These are phyloP conservation scores for Leptopilina clavipes DNA, from an alignment of 1,140 invertebrate genomes.

Conservation along the genomic window DNA sequence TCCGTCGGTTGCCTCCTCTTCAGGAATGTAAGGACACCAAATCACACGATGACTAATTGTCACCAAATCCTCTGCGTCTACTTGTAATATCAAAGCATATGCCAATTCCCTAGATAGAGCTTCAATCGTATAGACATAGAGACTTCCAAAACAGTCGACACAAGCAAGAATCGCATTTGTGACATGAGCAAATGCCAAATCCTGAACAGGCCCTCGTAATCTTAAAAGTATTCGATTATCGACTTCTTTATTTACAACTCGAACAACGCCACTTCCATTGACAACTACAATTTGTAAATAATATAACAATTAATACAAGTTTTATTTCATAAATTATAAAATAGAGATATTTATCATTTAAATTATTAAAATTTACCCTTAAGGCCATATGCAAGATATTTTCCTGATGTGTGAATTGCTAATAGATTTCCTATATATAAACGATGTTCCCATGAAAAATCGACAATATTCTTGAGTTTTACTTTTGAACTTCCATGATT, in stretches of 20 bases:
- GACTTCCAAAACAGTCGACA: constrained; percentile 88
- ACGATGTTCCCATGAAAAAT: constrained; percentile 93
- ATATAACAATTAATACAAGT: constrained; percentile 35
- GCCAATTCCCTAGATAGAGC: constrained; percentile 77
- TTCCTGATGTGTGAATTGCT: constrained; percentile 90
- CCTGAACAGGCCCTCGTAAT: constrained; percentile 88
- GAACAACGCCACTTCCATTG: constrained; percentile 84
- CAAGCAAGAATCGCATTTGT: constrained; percentile 87
- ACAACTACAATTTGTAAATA: constrained; percentile 68
- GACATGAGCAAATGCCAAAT: constrained; percentile 91
- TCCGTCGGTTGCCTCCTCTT: constrained; percentile 76
- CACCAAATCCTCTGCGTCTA: constrained; percentile 67
- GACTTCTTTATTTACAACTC: constrained; percentile 86
- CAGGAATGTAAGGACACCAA: constrained; percentile 94
- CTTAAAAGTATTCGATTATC: constrained; percentile 88
- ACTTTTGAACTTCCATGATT: constrained; percentile 90
- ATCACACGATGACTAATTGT: constrained; percentile 80
- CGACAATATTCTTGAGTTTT: constrained; percentile 92
- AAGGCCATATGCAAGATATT: constrained; percentile 92
- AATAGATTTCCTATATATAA: constrained; percentile 90
- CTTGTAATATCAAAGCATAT: constrained; percentile 76
- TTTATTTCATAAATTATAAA: constrained; percentile 24
- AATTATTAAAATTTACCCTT: constrained; percentile 79
- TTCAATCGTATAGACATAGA: constrained; percentile 88
- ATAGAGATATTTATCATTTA: neutral